Evolutionary conservation across 2,888 invertebrate genomes (phyloP), one percentile per base, ranked within the genome.

Genomic region (Metacarcinus magister): DNA sequence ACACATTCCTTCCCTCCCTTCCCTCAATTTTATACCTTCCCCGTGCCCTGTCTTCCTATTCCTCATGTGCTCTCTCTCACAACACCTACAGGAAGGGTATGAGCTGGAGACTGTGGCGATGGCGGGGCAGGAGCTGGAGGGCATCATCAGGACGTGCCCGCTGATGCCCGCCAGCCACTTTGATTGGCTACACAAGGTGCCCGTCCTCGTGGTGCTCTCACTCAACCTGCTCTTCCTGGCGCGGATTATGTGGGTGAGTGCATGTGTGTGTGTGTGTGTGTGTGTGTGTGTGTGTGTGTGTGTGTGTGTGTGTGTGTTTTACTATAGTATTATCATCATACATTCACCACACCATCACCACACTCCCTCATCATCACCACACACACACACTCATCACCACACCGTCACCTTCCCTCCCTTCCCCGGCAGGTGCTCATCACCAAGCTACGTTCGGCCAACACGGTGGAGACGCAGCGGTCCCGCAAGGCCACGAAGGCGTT

Each of bases 401-500:
- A 48, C 13, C 48, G 13, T 13, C 48, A 48, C 48, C 94, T 10
- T 13, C 48, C 48, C 13, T 32, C 16, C 39, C 67, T 28, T 32
- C 28, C 92, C 19, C 54, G 23, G n/a, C 97, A 99, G 99, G 99
- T 99, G 94, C 98, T 99, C 97, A 99, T 99, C 97, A 99, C 99
- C 54, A 99, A 99, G 97, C 98, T 99, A 7, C 98, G 99, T 93
- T 99, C 99, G 43, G 99, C 99, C 28, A 99, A 99, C 97, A 99
- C 98, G 0, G 98, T 98, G 94, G 99, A 99, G 97, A 99, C 99
- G 5, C 98, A 99, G 97, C 99, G 99, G 97, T 48, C 99, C 97
- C 98, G 99, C 97, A 99, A 99, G 97, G 99, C 99, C 0, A 98
- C 99, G 8, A 99, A 99, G 97, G 99, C 99, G 0, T 98, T 99